Conservation (phyloP, 2,888 invertebrate species). For the Leuctra nigra region DNA sequence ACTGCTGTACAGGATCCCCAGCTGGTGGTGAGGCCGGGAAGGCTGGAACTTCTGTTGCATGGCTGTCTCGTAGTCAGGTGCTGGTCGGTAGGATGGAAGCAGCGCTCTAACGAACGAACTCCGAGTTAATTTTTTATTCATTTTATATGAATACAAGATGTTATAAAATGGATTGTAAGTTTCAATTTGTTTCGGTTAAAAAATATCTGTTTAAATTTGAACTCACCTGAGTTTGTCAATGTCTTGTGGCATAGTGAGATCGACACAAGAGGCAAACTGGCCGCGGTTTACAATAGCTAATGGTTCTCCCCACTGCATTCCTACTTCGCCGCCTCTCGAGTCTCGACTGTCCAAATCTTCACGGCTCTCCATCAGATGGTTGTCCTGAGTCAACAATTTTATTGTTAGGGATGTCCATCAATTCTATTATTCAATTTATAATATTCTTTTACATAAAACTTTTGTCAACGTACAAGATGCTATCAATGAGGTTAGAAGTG, state of each 20-base stretch:
- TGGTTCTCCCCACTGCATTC: constrained; percentile 37
- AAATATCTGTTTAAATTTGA: too few relatives aligned
- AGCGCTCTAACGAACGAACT: constrained; percentile 52
- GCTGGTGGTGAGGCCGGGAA: constrained; percentile 34
- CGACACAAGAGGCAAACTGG: constrained; percentile 59
- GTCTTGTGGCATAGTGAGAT: constrained; percentile 43
- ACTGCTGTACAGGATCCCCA: constrained; percentile 53
- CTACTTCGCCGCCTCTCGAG: background rate
- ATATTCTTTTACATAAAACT: too few relatives aligned
- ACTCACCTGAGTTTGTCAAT: constrained; percentile 35
- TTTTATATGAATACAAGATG: background rate
- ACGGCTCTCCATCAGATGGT: constrained; percentile 34
- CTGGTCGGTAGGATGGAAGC: constrained; percentile 78
- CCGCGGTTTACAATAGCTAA: constrained; percentile 44
- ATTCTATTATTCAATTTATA: too few relatives aligned
- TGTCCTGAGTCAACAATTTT: constrained; percentile 29
- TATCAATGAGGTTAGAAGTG: too few relatives aligned
- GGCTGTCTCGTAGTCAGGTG: constrained; percentile 93
- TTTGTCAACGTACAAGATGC: too few relatives aligned
- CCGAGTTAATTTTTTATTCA: background rate
- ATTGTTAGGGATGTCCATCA: background rate
- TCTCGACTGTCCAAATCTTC: constrained; percentile 35
- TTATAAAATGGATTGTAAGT: constrained; percentile 7
- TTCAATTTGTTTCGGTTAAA: constrained; percentile 7
- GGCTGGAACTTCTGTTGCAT: constrained; percentile 75